A percentile compares a stretch with the other conserved stretches of the same genome.
phyloP scores from a whole-genome alignment of 2,797 vertebrate genomes.

The Leptatherina wallacei region DNA sequence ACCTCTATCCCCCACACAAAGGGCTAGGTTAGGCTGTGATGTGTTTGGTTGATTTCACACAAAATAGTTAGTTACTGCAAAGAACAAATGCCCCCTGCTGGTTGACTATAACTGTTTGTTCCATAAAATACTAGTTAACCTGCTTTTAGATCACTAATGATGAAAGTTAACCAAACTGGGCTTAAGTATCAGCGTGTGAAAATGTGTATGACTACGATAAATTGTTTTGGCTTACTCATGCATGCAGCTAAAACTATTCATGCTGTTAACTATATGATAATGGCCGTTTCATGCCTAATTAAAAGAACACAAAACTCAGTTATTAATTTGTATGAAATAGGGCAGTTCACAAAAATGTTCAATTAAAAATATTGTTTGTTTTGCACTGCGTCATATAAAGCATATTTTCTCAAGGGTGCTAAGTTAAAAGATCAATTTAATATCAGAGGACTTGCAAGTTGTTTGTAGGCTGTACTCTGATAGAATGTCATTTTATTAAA shows the following conservation, averaged over 20 bases:
- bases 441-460: slow-evolving; percentile 1
- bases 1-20: slow-evolving; percentile 64
- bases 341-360: slow-evolving; percentile 35
- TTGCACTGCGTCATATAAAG: slow-evolving; percentile 13
- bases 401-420: slow-evolving; percentile 7
- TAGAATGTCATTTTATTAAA: slow-evolving; percentile 22
- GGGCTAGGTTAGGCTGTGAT: slow-evolving; percentile 55
- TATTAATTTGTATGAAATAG: slow-evolving; percentile 56
- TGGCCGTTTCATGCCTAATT: slow-evolving; percentile 54
- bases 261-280: slow-evolving; percentile 60
- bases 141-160: neutral
- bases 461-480: slow-evolving; percentile 6
- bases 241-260: slow-evolving; percentile 55
- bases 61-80: slow-evolving; percentile 52
- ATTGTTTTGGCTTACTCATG: slow-evolving; percentile 67
- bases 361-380: slow-evolving; percentile 30
- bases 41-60: slow-evolving; percentile 62
- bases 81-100: slow-evolving; percentile 70
- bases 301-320: slow-evolving; percentile 51
- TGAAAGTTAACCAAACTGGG: neutral
- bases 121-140: neutral
- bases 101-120: slow-evolving; percentile 19
- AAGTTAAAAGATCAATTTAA: slow-evolving; percentile 24
- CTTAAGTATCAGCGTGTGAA: slow-evolving; percentile 31
- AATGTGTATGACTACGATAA: slow-evolving; percentile 28